Conservation (phyloP, 1,140 invertebrate genomes). For the Drosophila tsacasi region DNA sequence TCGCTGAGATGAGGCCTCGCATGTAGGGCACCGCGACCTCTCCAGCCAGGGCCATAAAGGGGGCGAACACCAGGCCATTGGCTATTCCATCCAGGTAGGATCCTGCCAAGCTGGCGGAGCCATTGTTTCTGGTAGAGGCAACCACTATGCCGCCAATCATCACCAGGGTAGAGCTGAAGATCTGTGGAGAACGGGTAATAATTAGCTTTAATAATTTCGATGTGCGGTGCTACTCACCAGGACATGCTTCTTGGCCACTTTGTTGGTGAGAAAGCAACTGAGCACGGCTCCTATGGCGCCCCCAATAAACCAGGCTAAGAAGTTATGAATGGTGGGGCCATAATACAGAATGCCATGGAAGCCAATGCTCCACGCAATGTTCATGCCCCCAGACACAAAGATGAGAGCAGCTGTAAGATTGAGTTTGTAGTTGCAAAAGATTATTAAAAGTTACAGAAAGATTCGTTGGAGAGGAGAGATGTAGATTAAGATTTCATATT, state of each 20-base stretch:
- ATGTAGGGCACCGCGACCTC: slow-evolving; percentile 53
- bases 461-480: not conserved
- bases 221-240: slow-evolving; percentile 31
- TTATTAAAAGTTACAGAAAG: not conserved
- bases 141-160: slow-evolving; percentile 51
- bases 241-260: slow-evolving; percentile 56
- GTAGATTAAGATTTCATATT: not conserved
- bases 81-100: slow-evolving; percentile 65
- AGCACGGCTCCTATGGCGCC: slow-evolving; percentile 62
- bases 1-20: slow-evolving; percentile 36
- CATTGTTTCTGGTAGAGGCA: slow-evolving; percentile 12
- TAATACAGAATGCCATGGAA: not conserved
- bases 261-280: slow-evolving; percentile 46
- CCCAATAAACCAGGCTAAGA: slow-evolving; percentile 65
- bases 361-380: slow-evolving; percentile 72
- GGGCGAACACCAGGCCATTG: slow-evolving; percentile 63
- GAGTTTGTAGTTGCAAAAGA: not conserved
- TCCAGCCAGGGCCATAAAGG: slow-evolving; percentile 55
- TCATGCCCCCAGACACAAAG: slow-evolving; percentile 71
- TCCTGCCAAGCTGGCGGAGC: slow-evolving; percentile 21
- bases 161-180: slow-evolving; percentile 49
- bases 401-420: slow-evolving; percentile 48
- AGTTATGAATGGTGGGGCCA: slow-evolving; percentile 7
- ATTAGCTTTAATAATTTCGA: not conserved
- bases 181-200: not conserved